Percentiles rank a stretch among this genome's conserved stretches.
phyloP scores from a whole-genome alignment of 2,797 vertebrate genomes.

The Phoxinus dragarum region DNA sequence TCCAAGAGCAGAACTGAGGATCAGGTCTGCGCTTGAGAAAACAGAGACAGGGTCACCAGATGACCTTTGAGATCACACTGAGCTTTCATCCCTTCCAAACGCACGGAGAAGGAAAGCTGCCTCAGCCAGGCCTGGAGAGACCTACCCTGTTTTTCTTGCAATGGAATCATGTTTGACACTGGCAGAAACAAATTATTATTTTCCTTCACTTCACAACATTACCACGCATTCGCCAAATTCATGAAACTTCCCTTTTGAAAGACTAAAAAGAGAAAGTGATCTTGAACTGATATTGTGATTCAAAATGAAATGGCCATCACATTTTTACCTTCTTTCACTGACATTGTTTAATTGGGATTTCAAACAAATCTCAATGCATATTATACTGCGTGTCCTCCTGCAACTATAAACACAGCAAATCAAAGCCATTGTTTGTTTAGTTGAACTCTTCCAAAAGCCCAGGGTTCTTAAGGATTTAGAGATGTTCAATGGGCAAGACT shows the following conservation, averaged over 20 bases:
- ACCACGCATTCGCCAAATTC: slow-evolving; percentile 19
- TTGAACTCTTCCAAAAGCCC: slow-evolving; percentile 15
- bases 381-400: slow-evolving; percentile 24
- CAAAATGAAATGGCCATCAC: slow-evolving; percentile 23
- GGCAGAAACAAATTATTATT: slow-evolving; percentile 36
- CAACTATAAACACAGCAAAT: slow-evolving; percentile 67
- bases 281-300: neutral
- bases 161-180: slow-evolving; percentile 74
- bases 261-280: neutral
- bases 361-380: slow-evolving; percentile 17
- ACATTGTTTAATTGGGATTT: slow-evolving; percentile 33
- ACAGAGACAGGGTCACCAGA: slow-evolving; percentile 75
- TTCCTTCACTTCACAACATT: slow-evolving; percentile 33
- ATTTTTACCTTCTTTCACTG: slow-evolving; percentile 5
- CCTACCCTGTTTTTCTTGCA: slow-evolving; percentile 78
- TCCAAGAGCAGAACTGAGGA: slow-evolving; percentile 73
- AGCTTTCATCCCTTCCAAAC: slow-evolving; percentile 74
- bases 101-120: slow-evolving; percentile 65
- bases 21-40: slow-evolving; percentile 75
- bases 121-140: slow-evolving; percentile 23
- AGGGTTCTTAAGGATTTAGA: slow-evolving; percentile 12
- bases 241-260: neutral
- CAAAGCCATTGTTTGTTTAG: slow-evolving; percentile 30
- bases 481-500: neutral
- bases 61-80: slow-evolving; percentile 71